A percentile compares a stretch with the other conserved stretches of the same genome.
Evolutionary conservation across 2,113 vertebrate species (phyloP).

Genomic region (Benitochromis conjunctus): DNA sequence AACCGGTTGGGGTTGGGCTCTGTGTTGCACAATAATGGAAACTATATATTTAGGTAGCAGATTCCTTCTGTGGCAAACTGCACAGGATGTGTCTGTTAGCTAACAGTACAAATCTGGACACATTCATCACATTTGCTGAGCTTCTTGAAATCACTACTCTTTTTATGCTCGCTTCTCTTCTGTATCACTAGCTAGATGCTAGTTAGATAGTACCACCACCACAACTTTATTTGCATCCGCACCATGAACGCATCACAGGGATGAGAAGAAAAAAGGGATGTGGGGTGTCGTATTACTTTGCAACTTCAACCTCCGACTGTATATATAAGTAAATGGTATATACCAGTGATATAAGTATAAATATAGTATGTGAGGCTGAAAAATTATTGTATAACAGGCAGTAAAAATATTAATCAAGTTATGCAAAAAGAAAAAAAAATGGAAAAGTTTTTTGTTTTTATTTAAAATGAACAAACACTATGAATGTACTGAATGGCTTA

Average conservation of each 20-base stretch:
- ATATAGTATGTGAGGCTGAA: not conserved
- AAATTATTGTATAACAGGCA: accelerated
- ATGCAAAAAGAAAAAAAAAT: not conserved
- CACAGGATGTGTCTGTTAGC: not conserved
- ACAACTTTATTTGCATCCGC: not conserved
- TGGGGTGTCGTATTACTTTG: not conserved
- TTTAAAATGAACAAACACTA: too few species aligned
- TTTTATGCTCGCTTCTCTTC: not conserved
- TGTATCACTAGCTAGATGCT: not conserved
- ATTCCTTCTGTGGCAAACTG: not conserved
- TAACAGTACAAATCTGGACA: not conserved
- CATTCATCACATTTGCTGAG: not conserved
- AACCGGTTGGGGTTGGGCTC: too few species aligned
- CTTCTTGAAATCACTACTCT: not conserved
- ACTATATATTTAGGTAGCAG: not conserved
- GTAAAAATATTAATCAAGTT: not conserved
- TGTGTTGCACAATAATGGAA: not conserved
- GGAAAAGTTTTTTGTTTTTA: too few species aligned
- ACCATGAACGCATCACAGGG: not conserved
- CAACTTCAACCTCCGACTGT: not conserved
- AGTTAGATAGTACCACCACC: not conserved
- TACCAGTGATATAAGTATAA: not conserved
- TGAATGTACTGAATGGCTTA: not conserved
- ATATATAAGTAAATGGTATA: not conserved
- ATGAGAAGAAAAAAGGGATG: not conserved